phyloP scores from a whole-genome alignment of 2,113 vertebrate genomes.

The human region GRCh38 chr14:44362001-44362500 shows the following conservation, averaged over 20 bases:
- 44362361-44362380: background rate
- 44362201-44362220: background rate
- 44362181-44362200: constrained; percentile 6
- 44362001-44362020: background rate
- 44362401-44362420: background rate
- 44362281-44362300: background rate
- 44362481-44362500: background rate
- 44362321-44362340: background rate
- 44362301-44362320: background rate
- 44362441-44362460: background rate
- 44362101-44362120: background rate
- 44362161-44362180: background rate
- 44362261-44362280: background rate
- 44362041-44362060: background rate
- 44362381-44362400: background rate
- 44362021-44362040: background rate
- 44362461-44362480: background rate
- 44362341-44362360: background rate
- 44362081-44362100: background rate
- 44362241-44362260: background rate
- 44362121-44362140: background rate
- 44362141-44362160: background rate
- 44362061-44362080: background rate
- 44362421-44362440: background rate
- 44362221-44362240: background rate